Evolutionary conservation across 1,140 invertebrate genomes (phyloP), one percentile per base, ranked within the genome.

Genomic region (Scaptomyza graminum): DNA sequence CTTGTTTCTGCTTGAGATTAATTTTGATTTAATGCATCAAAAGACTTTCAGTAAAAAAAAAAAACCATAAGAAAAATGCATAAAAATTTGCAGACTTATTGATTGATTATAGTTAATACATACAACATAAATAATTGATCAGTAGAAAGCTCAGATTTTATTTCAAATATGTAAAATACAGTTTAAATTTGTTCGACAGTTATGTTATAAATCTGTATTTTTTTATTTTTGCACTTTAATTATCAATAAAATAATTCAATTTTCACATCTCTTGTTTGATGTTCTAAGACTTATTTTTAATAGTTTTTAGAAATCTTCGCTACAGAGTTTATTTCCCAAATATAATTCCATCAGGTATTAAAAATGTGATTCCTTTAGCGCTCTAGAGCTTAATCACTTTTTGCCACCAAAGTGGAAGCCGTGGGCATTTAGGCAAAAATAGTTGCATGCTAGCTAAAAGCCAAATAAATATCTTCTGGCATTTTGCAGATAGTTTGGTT

Each of bases 1-100:
- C 39, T 22, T 47, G 44, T 47, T 60, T 8, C 6, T 12, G 12
- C 22, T 4, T 41, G 0, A 18, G 22, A 13, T 31, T 49, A 39
- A 52, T 18, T n/a, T 22, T 55, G 31, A 52, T 39, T 54, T 39
- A n/a, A 54, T 12, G 16, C 51, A 34, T 39, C n/a, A n/a, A n/a
- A n/a, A n/a, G n/a, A n/a, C n/a, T n/a, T n/a, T n/a, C n/a, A n/a
- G n/a, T n/a, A n/a, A 37, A 55, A 25, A n/a, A 54, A 25, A 7
- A 31, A 22, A 22, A 22, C 2, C 2, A 22, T 3, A 2, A 22
- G 2, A 22, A 22, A 22, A 22, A 22, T 22, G 49, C 28, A 5
- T 13, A 37, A 39, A 16, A 3, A 11, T 6, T 31, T 31, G 37
- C 37, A 41, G 37, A 41, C 8, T 12, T 37, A 37, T 37, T 37